These are phyloP conservation scores for Bombus impatiens DNA, from an alignment of 1,140 invertebrate genomes.

Conservation along the genomic window DNA sequence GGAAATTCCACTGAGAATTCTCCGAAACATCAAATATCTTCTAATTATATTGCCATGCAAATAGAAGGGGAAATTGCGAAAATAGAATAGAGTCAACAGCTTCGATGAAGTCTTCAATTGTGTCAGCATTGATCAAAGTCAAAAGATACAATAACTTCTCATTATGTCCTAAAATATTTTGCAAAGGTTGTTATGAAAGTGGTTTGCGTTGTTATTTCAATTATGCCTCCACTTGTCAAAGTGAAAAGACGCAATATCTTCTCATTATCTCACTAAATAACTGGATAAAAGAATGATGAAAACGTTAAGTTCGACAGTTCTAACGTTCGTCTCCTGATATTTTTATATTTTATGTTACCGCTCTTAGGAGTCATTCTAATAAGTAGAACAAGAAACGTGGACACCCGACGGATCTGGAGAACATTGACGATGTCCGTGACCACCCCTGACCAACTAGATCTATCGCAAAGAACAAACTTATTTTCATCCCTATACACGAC, in stretches of 20 bases:
- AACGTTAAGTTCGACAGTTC: neutral
- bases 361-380: neutral
- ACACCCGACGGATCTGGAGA: neutral
- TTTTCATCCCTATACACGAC: neutral
- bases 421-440: neutral
- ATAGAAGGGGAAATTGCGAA: neutral
- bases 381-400: neutral
- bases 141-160: neutral
- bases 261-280: neutral
- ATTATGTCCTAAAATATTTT: too few species aligned
- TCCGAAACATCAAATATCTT: neutral
- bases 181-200: too few species aligned
- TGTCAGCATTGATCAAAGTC: neutral
- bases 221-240: neutral
- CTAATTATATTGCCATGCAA: neutral
- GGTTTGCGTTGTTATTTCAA: neutral
- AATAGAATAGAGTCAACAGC: neutral
- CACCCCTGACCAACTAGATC: too few species aligned
- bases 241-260: neutral
- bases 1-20: neutral
- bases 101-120: neutral
- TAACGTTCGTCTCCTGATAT: neutral
- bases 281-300: neutral
- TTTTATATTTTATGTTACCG: too few species aligned
- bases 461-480: neutral